Conservation (phyloP, 1,140 invertebrate genomes). For the Tribolium castaneum region DNA sequence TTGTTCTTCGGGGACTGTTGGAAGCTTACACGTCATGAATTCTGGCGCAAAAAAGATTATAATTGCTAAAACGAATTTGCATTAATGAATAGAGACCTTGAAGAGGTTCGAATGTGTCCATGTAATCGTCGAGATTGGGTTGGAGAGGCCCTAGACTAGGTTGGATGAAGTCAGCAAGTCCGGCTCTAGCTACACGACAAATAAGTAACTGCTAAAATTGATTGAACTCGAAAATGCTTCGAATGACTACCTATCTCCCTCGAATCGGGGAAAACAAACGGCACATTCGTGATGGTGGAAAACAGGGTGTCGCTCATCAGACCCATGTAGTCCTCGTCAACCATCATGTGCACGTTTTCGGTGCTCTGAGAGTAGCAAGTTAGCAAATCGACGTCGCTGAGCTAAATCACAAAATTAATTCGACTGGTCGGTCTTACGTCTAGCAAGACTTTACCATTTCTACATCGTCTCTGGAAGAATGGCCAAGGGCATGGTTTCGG, state of each 20-base stretch:
- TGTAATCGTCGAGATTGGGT: conserved; percentile 96
- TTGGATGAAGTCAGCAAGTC: conserved; percentile 96
- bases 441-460: conserved; percentile 74
- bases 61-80: neutral
- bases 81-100: conserved; percentile 71
- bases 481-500: conserved; percentile 83
- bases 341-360: conserved; percentile 80
- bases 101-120: conserved; percentile 88
- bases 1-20: conserved; percentile 74
- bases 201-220: conserved; percentile 14
- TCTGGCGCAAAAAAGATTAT: conserved; percentile 63
- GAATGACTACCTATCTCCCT: conserved; percentile 89
- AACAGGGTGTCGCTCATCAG: conserved; percentile 92
- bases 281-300: conserved; percentile 89
- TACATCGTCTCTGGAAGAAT: conserved; percentile 77
- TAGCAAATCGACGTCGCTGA: conserved; percentile 83
- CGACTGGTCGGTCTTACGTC: neutral
- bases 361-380: conserved; percentile 76
- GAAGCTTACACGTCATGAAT: conserved; percentile 70
- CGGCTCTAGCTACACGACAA: conserved; percentile 70
- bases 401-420: conserved; percentile 65
- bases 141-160: conserved; percentile 96
- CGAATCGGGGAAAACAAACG: conserved; percentile 96
- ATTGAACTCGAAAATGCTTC: neutral
- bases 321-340: conserved; percentile 90